These are phyloP conservation scores for Chironomus riparius DNA, from an alignment of 2,888 invertebrate species.

Conservation along the genomic window DNA sequence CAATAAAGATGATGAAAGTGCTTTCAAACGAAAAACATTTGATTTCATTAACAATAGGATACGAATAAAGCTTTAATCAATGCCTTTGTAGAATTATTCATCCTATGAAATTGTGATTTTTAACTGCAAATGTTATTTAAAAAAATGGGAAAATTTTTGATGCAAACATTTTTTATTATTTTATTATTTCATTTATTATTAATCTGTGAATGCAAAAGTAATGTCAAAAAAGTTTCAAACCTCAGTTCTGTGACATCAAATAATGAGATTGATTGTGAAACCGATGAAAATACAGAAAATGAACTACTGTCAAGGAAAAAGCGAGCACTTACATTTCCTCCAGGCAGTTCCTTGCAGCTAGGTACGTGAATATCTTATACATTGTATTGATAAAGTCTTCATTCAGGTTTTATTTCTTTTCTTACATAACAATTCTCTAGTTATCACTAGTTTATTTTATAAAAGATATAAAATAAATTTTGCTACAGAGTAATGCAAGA, in stretches of 20 bases:
- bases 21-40: too few species aligned
- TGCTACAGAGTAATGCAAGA: neutral
- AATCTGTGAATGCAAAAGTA: too few species aligned
- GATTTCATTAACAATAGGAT: too few species aligned
- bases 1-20: too few species aligned
- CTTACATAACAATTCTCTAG: neutral
- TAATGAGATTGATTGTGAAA: neutral
- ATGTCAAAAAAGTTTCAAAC: too few species aligned
- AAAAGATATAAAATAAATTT: neutral
- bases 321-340: slow-evolving; percentile 45
- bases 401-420: neutral
- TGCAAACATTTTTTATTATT: too few species aligned
- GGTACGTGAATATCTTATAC: slow-evolving; percentile 32
- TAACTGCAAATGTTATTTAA: too few species aligned
- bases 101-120: too few species aligned
- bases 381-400: neutral
- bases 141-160: too few species aligned
- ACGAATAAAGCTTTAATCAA: too few species aligned
- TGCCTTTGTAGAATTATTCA: too few species aligned
- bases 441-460: neutral
- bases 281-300: slow-evolving; percentile 16
- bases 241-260: neutral
- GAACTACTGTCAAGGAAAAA: slow-evolving; percentile 40
- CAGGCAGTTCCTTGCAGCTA: slow-evolving; percentile 44
- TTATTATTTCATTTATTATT: too few species aligned